Evolutionary conservation across 2,888 invertebrate genomes (phyloP).

Genomic region (Caenorhabditis zanzibari): DNA sequence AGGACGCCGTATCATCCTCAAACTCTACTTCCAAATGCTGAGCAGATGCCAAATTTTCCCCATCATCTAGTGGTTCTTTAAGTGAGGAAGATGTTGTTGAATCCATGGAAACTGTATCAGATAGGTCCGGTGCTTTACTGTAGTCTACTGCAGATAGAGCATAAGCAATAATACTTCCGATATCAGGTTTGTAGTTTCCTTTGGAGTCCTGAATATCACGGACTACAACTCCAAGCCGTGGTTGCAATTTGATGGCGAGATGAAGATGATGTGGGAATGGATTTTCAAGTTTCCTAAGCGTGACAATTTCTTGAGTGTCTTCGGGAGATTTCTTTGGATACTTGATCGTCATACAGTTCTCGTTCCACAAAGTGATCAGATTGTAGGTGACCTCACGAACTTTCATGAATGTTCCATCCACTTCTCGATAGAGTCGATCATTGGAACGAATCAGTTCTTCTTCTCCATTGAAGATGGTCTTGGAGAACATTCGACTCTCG

Average conservation of each 20-base stretch:
- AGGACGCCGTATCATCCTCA: constrained; percentile 88
- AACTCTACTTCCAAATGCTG: constrained; percentile 85
- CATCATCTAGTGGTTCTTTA: constrained; percentile 42
- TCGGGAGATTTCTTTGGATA: constrained; percentile 28
- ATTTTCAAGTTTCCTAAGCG: constrained; percentile 68
- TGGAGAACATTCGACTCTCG: constrained; percentile 55
- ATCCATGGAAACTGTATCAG: constrained; percentile 51
- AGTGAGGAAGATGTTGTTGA: constrained; percentile 43
- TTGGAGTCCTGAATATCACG: constrained; percentile 75
- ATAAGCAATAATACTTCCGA: constrained; percentile 89
- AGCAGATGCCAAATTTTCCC: constrained; percentile 46
- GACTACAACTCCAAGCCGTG: constrained; percentile 75
- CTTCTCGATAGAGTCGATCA: constrained; percentile 61
- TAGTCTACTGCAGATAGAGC: constrained; percentile 89
- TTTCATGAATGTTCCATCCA: constrained; percentile 71
- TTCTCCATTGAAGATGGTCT: constrained; percentile 34
- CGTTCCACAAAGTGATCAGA: constrained; percentile 77
- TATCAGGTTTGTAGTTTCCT: constrained; percentile 79
- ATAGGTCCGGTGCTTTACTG: constrained; percentile 79
- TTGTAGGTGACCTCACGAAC: constrained; percentile 74
- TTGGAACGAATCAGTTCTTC: constrained; percentile 57
- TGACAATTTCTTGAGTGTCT: constrained; percentile 38
- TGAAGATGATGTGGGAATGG: constrained; percentile 77
- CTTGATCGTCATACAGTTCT: constrained; percentile 64
- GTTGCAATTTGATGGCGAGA: constrained; percentile 70